These are phyloP conservation scores for Steromphala cineraria DNA, from an alignment of 2,888 invertebrate genomes.

Conservation along the genomic window DNA sequence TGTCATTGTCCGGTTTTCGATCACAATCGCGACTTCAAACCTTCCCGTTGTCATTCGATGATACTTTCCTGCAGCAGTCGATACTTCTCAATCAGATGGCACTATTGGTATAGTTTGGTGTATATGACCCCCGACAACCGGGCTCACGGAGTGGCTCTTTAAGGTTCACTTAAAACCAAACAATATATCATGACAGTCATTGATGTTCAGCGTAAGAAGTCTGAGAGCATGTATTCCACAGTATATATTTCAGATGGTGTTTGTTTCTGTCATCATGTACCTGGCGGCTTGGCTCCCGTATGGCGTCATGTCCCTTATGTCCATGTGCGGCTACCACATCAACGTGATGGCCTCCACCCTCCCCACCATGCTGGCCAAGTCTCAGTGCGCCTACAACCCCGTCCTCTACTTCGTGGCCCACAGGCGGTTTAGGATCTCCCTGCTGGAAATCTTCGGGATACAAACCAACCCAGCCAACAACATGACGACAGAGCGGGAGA, in stretches of 20 bases:
- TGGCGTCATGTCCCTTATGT: conserved; percentile 26
- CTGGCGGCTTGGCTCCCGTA: conserved; percentile 28
- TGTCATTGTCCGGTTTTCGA: too few relatives aligned
- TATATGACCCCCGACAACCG: too few relatives aligned
- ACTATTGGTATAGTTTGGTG: too few relatives aligned
- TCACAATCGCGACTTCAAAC: too few relatives aligned
- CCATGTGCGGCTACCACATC: conserved; percentile 22
- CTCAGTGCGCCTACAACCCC: conserved; percentile 34
- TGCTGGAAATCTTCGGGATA: conserved; percentile 15
- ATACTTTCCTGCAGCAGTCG: too few relatives aligned
- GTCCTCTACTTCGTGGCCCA: conserved; percentile 31
- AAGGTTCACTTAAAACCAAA: too few relatives aligned
- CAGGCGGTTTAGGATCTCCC: conserved; percentile 11
- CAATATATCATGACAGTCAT: too few relatives aligned
- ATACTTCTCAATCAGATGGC: too few relatives aligned
- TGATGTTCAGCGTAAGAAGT: too few relatives aligned
- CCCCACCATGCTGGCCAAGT: conserved; percentile 43
- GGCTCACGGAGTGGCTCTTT: too few relatives aligned
- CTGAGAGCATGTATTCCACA: neutral
- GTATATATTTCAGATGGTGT: conserved; percentile 23
- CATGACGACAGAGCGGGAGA: neutral
- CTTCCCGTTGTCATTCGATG: too few relatives aligned
- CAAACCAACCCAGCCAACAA: neutral
- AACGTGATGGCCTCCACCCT: conserved; percentile 7
- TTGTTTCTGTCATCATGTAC: conserved; percentile 23